Conservation (phyloP, 1,140 invertebrate species). For the Calycopis cecrops region DNA sequence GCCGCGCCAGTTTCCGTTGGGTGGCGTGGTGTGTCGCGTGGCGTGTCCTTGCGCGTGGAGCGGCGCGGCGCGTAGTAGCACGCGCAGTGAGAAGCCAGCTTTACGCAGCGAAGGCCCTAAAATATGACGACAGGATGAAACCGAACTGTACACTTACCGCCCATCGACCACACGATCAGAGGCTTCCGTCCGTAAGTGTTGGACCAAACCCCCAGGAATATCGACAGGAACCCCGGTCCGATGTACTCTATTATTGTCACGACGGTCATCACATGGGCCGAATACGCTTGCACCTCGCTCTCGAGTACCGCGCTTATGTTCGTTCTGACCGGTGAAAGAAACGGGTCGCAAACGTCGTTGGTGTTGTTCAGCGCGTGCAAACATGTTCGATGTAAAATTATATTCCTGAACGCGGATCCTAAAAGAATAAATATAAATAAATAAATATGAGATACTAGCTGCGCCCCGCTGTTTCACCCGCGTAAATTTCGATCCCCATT, state of each 20-base stretch:
- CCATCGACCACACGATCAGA: slow-evolving; percentile 72
- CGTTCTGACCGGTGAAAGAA: slow-evolving; percentile 44
- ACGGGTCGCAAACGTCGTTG: slow-evolving; percentile 42
- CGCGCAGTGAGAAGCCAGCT: too few species aligned
- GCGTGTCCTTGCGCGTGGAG: too few species aligned
- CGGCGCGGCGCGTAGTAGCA: too few species aligned
- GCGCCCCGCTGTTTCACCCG: too few species aligned
- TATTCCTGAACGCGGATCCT: slow-evolving; percentile 51
- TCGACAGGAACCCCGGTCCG: slow-evolving; percentile 77
- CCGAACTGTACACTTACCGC: slow-evolving; percentile 40
- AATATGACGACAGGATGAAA: background rate
- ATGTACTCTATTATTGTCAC: slow-evolving; percentile 77
- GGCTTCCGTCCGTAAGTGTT: slow-evolving; percentile 83
- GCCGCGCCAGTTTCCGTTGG: too few species aligned
- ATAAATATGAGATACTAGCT: too few species aligned
- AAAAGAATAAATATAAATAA: slow-evolving; percentile 3
- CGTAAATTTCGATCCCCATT: too few species aligned
- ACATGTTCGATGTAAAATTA: slow-evolving; percentile 54
- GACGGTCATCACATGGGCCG: slow-evolving; percentile 75
- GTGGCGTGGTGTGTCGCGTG: too few species aligned
- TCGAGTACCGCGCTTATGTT: slow-evolving; percentile 75
- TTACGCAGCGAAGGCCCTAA: slow-evolving; percentile 42
- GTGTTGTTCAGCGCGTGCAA: slow-evolving; percentile 41
- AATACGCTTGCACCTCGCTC: slow-evolving; percentile 77
- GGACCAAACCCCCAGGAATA: slow-evolving; percentile 84